phyloP scores from a whole-genome alignment of 2,797 vertebrate species.

The Margarornis squamiger region DNA sequence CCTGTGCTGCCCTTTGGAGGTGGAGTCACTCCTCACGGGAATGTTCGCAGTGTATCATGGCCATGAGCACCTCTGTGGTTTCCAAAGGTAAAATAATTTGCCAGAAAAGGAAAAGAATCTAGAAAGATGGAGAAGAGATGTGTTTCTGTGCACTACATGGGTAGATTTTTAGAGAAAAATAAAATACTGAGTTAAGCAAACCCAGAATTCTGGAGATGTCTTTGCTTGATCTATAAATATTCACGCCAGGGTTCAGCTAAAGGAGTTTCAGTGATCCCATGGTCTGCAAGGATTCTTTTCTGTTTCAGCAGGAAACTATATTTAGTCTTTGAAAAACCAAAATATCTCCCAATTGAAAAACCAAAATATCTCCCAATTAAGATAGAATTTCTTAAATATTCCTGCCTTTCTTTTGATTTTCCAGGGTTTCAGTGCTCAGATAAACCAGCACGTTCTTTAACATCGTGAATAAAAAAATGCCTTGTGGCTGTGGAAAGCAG shows the following conservation, averaged over 20 bases:
- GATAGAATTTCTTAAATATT: background rate
- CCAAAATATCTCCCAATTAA: background rate
- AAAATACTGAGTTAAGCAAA: background rate
- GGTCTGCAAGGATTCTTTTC: background rate
- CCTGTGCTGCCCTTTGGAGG: background rate
- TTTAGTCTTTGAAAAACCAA: background rate
- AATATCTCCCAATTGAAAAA: background rate
- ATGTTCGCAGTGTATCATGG: background rate
- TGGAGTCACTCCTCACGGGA: accelerated
- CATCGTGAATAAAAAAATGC: background rate
- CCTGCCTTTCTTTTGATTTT: background rate
- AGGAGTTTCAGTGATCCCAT: background rate
- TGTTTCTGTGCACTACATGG: background rate
- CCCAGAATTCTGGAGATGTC: background rate
- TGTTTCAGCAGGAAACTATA: background rate
- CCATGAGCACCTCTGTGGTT: background rate
- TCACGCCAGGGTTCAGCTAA: background rate
- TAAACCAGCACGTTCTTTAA: background rate
- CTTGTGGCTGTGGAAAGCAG: background rate
- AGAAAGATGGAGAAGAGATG: background rate
- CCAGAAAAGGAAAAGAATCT: background rate
- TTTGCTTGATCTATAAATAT: background rate
- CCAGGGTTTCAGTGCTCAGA: background rate
- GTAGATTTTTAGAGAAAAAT: background rate
- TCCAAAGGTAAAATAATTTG: background rate